A percentile compares a stretch with the other conserved stretches of the same genome.
phyloP scores from a whole-genome alignment of 2,113 vertebrate species.

The Saguinus imperator region DNA sequence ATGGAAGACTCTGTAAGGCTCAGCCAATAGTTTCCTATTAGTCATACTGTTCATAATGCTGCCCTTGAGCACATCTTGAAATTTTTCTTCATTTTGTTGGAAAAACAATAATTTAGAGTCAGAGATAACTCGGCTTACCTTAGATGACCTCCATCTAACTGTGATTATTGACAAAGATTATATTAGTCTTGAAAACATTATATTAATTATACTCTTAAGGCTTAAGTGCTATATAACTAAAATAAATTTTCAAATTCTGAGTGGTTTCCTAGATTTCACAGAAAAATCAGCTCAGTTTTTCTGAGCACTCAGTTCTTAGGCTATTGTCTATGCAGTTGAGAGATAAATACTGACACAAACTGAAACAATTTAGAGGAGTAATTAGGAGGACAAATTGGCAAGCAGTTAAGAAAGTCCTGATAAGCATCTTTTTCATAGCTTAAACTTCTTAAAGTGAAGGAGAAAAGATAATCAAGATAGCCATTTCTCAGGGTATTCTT shows the following conservation, averaged over 20 bases:
- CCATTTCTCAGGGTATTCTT: background rate
- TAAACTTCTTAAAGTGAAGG: background rate
- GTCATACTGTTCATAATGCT: background rate
- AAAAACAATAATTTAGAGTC: slow-evolving; percentile 10
- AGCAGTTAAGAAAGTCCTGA: background rate
- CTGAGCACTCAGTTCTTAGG: background rate
- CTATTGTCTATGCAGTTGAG: background rate
- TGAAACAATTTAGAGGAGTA: background rate
- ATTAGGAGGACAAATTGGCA: background rate
- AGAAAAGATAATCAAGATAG: background rate
- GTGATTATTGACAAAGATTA: background rate
- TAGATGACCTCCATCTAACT: background rate
- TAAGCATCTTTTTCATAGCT: background rate
- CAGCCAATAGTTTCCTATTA: background rate
- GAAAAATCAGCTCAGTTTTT: slow-evolving; percentile 20
- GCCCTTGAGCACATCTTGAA: slow-evolving; percentile 58
- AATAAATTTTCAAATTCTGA: background rate
- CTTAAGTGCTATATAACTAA: background rate
- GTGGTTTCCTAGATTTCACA: background rate
- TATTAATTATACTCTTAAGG: background rate
- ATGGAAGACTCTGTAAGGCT: background rate
- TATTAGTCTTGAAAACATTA: background rate
- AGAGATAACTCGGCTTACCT: background rate
- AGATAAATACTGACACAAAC: background rate
- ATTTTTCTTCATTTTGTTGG: slow-evolving; percentile 33